Base-by-base conservation (phyloP, 2,888 invertebrate genomes). In the Alloscopus bannaensis region DNA sequence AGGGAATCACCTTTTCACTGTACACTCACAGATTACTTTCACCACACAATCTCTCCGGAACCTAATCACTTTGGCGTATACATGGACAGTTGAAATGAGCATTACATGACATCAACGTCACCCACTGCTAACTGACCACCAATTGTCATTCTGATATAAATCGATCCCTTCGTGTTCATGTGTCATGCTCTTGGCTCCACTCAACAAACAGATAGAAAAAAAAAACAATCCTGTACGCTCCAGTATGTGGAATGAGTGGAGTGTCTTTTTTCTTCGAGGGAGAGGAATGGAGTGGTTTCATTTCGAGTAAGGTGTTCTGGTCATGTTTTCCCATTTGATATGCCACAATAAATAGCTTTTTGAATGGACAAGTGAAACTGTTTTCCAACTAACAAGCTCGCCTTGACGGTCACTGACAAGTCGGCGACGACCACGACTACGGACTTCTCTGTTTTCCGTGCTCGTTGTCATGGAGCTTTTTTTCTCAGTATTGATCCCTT, bases 401-500 rank as follows among this genome's bases (percentile, higher is more conserved):
- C n/a, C n/a, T 24, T 52, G 66, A 36, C 36, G 57, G 45, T 42
- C 18, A 45, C 22, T 69, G 52, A 52, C 31, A 52, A 26, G 64
- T 8, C 28, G 50, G 31, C 16, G 52, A 59, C n/a, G n/a, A n/a
- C n/a, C n/a, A n/a, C n/a, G n/a, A 52, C 20, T n/a, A 52, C 28
- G 45, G 42, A n/a, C n/a, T n/a, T n/a, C 24, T 13, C n/a, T 69
- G 69, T 69, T 69, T 42, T 31, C 55, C 26, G 8, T 20, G 28
- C 20, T 16, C 52, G 69, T 69, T 69, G 69, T 57, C 69, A 69
- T 42, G 69, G 69, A 28, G 59, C 20, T 52, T 3, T 20, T 22
- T 66, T 64, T 57, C 28, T n/a, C n/a, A n/a, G n/a, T 69, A 69
- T 69, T 69, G 69, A 69, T 69, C 42, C 24, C 2, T 52, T 52